Base-by-base conservation (phyloP, 2,113 vertebrate genomes). In the Rhinoderma darwinii region DNA sequence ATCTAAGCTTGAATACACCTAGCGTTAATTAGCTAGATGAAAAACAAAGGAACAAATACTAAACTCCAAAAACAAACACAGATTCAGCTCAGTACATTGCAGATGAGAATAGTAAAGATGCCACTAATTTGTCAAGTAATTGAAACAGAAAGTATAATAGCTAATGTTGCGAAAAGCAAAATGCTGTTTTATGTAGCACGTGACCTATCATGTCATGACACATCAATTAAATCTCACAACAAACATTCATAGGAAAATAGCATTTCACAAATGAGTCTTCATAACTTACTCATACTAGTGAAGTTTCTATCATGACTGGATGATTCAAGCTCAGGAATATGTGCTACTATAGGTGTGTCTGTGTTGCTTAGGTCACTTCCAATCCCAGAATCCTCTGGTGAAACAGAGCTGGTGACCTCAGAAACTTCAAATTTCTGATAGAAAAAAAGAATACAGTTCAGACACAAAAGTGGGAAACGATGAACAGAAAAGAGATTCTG, bases 321-420 rank as follows among this genome's bases (percentile, higher is more conserved):
- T 30, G 14, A 50, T 39, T 87, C 68, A 50, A 51, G 11, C 7
- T 61, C 30, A 63, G 37, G 14, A 59, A 39, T 61, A 17, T 51
- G 22, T 4, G 11, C 1, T 37, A 44, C 5, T 4, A 4, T 72
- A 30, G 74, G 86, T 20, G n/a, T 51, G 50, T 89, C 88, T 12
- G 89, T 63, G 30, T 88, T 91, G 70, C 10, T 72, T 68, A 15
- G 6, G 12, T 75, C 79, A 63, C 75, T 68, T 14, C 86, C 86
- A 0, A 77, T 44, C 17, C 86, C 81, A 20, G 82, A 68, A 72
- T 32, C 78, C 4, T 17, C 70, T 6, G 14, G 2, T 1, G 22
- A 79, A 6, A 3, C n/a, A 20, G n/a, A 51, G 3, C 32, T 59
- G 18, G 82, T 39, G 9, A 39, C 32, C 9, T 15, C 9, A 15